phyloP scores from a whole-genome alignment of 2,888 invertebrate genomes.

The Cosmia pyralina region DNA sequence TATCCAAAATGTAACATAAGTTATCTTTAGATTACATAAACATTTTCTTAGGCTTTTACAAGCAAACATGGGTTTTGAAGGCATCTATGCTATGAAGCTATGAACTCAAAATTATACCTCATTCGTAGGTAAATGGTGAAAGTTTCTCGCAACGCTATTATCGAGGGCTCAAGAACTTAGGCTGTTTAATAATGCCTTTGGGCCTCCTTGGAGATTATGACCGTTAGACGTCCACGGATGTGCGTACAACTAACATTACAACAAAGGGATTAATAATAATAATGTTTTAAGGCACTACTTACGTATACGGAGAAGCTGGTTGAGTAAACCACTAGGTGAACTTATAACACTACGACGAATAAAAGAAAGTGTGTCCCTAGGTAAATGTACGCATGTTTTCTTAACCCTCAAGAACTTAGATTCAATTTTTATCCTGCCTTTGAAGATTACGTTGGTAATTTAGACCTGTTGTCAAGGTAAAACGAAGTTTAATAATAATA shows the following conservation, averaged over 20 bases:
- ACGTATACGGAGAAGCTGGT: slow-evolving; percentile 48
- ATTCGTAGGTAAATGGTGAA: slow-evolving; percentile 73
- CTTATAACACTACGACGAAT: slow-evolving; percentile 46
- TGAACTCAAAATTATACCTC: slow-evolving; percentile 70
- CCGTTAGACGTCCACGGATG: slow-evolving; percentile 70
- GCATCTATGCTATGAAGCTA: slow-evolving; percentile 55
- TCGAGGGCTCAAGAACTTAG: slow-evolving; percentile 72
- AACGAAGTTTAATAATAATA: neutral
- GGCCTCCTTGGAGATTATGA: slow-evolving; percentile 74
- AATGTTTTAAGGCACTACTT: slow-evolving; percentile 56
- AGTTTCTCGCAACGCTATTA: slow-evolving; percentile 72
- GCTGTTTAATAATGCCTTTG: slow-evolving; percentile 74
- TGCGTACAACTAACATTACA: slow-evolving; percentile 65
- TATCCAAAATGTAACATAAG: slow-evolving; percentile 6
- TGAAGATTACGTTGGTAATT: slow-evolving; percentile 14
- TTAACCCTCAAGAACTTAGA: slow-evolving; percentile 42
- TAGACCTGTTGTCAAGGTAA: slow-evolving; percentile 5
- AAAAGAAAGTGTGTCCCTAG: slow-evolving; percentile 53
- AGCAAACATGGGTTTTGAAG: slow-evolving; percentile 14
- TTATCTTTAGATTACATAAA: slow-evolving; percentile 9
- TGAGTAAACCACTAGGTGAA: slow-evolving; percentile 43
- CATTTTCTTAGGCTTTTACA: slow-evolving; percentile 9
- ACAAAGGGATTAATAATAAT: slow-evolving; percentile 61
- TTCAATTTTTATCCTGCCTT: slow-evolving; percentile 22
- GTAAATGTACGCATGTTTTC: slow-evolving; percentile 26